phyloP scores from a whole-genome alignment of 2,888 invertebrate species.

The Dyspetes luteomarginatus region DNA sequence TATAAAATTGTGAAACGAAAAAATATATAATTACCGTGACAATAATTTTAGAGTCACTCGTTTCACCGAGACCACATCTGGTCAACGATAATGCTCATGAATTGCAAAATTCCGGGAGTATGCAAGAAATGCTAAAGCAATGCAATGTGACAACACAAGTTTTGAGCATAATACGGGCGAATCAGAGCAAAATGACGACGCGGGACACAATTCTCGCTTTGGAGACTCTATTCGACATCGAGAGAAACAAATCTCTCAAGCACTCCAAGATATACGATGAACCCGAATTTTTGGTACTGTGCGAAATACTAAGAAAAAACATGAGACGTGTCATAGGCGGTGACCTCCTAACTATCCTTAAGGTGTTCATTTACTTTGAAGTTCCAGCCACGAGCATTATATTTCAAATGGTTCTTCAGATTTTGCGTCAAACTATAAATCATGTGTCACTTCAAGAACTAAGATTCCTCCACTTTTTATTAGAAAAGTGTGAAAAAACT shows the following conservation, averaged over 20 bases:
- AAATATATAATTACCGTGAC: background rate
- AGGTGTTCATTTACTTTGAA: constrained; percentile 85
- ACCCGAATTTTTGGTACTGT: constrained; percentile 65
- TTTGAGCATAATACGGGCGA: constrained; percentile 83
- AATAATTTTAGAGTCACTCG: constrained; percentile 31
- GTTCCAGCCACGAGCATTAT: constrained; percentile 86
- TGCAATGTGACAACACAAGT: constrained; percentile 72
- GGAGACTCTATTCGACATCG: constrained; percentile 85
- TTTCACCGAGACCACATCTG: constrained; percentile 26
- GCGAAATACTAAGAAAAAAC: constrained; percentile 80
- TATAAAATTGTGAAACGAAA: background rate
- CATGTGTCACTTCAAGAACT: constrained; percentile 86
- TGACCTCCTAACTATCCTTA: constrained; percentile 86
- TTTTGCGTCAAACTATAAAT: constrained; percentile 87
- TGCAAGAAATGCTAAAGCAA: background rate
- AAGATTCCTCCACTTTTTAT: constrained; percentile 86
- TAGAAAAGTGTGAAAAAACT: constrained; percentile 84
- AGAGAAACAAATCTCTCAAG: constrained; percentile 84
- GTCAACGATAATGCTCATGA: background rate
- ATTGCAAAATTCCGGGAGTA: background rate
- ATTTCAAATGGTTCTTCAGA: constrained; percentile 87
- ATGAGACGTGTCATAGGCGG: constrained; percentile 84
- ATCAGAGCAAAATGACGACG: constrained; percentile 84
- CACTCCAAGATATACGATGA: constrained; percentile 9
- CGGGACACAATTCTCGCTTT: constrained; percentile 86